A percentile compares a stretch with the other conserved stretches of the same genome.
phyloP scores from a whole-genome alignment of 2,113 vertebrate genomes.

The Takifugu bimaculatus region DNA sequence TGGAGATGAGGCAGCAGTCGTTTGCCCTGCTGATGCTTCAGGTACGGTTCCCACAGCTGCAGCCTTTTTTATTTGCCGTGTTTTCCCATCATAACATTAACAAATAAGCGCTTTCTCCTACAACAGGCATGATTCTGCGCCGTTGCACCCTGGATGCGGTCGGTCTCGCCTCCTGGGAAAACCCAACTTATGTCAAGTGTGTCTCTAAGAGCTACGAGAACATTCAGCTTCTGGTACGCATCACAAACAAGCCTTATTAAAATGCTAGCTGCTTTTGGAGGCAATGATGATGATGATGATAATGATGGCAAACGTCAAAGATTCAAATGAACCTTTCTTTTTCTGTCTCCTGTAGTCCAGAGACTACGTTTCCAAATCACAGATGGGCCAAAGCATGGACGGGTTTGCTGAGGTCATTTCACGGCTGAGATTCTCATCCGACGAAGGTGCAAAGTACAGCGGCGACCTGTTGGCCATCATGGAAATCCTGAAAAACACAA shows the following conservation, averaged over 20 bases:
- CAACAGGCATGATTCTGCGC: conserved; percentile 85
- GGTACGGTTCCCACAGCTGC: conserved; percentile 64
- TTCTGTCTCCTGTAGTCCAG: conserved; percentile 74
- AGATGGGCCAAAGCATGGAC: conserved; percentile 81
- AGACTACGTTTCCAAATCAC: conserved; percentile 85
- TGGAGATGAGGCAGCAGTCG: conserved; percentile 83
- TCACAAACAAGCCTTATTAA: not conserved
- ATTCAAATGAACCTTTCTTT: conserved; percentile 11
- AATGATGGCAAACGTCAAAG: not conserved
- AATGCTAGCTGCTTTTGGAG: too few relatives aligned
- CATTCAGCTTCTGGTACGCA: conserved; percentile 89
- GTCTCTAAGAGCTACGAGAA: conserved; percentile 92
- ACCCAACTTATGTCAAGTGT: conserved; percentile 91
- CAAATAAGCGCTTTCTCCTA: conserved; percentile 6
- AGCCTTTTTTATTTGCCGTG: not conserved
- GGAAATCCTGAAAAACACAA: conserved; percentile 89
- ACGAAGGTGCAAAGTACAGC: conserved; percentile 90
- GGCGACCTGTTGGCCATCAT: conserved; percentile 91
- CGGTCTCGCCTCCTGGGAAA: conserved; percentile 92
- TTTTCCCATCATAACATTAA: not conserved
- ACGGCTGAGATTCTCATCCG: conserved; percentile 87
- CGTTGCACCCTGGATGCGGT: conserved; percentile 89
- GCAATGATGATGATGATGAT: too few relatives aligned
- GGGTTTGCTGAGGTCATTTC: conserved; percentile 88
- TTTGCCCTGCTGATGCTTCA: conserved; percentile 89